These are phyloP conservation scores for Chorisops tibialis DNA, from an alignment of 2,888 invertebrate genomes.

Conservation along the genomic window DNA sequence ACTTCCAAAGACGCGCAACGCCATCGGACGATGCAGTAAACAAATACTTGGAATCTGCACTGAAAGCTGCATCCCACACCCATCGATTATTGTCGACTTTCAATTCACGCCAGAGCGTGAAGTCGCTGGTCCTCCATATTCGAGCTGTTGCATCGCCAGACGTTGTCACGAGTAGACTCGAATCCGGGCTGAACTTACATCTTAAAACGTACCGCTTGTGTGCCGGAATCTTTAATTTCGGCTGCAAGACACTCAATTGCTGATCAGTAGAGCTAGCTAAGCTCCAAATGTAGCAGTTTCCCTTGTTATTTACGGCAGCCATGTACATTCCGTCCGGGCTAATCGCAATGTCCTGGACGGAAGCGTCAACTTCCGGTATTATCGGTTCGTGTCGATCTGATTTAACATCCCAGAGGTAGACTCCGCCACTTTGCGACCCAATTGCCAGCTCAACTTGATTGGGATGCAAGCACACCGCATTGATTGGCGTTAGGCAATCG, in stretches of 20 bases:
- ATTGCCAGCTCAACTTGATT: constrained; percentile 95
- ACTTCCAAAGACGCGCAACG: constrained; percentile 90
- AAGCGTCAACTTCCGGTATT: constrained; percentile 86
- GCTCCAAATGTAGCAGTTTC: constrained; percentile 88
- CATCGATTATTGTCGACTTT: constrained; percentile 80
- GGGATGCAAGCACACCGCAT: constrained; percentile 90
- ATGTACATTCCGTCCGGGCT: constrained; percentile 82
- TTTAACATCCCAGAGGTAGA: constrained; percentile 93
- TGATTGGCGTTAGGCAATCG: constrained; percentile 86
- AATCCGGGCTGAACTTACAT: constrained; percentile 94
- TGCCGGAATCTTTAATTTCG: constrained; percentile 72
- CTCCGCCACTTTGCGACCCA: constrained; percentile 91
- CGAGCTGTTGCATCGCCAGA: constrained; percentile 91
- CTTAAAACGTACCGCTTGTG: constrained; percentile 86
- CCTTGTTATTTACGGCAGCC: constrained; percentile 94
- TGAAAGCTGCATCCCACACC: constrained; percentile 99
- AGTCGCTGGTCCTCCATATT: constrained; percentile 84
- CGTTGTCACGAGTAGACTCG: constrained; percentile 89
- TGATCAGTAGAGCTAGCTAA: constrained; percentile 63
- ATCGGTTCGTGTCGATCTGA: constrained; percentile 82
- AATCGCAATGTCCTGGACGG: constrained; percentile 87
- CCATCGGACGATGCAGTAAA: constrained; percentile 95
- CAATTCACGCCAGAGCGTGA: constrained; percentile 68
- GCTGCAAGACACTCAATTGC: constrained; percentile 65
- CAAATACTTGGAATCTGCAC: constrained; percentile 89